phyloP scores from a whole-genome alignment of 2,888 invertebrate genomes.

The Polia nebulosa region DNA sequence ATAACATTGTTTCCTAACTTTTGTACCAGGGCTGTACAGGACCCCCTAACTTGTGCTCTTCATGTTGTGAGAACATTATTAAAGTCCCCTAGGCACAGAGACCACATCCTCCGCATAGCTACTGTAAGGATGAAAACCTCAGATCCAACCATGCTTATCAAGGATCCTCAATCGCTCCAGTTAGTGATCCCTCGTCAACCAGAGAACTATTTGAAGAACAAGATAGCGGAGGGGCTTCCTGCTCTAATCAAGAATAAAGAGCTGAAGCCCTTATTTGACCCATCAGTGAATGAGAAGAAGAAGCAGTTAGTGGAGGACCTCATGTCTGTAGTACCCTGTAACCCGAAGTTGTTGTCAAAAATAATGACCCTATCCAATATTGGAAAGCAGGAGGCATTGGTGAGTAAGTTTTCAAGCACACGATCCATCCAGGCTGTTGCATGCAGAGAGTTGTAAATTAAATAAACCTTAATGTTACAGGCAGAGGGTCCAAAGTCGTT shows the following conservation, averaged over 20 bases:
- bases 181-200: not conserved
- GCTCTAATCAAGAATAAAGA: not conserved
- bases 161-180: no score
- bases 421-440: not conserved
- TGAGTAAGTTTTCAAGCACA: not conserved
- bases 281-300: not conserved
- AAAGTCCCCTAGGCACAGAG: not conserved
- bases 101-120: not conserved
- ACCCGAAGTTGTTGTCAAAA: not conserved
- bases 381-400: not conserved
- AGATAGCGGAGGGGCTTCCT: not conserved
- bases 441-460: not conserved
- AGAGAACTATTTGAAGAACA: not conserved
- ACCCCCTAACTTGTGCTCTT: not conserved
- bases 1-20: not conserved
- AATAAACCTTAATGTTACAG: no score
- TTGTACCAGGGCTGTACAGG: not conserved
- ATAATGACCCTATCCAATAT: not conserved
- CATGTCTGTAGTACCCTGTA: not conserved
- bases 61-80: not conserved
- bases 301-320: not conserved
- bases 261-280: not conserved
- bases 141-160: not conserved
- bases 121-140: not conserved
- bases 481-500: no score